Evolutionary conservation across 2,888 invertebrate genomes (phyloP), one percentile per base, ranked within the genome.

Genomic region (Rotaria macrura): DNA sequence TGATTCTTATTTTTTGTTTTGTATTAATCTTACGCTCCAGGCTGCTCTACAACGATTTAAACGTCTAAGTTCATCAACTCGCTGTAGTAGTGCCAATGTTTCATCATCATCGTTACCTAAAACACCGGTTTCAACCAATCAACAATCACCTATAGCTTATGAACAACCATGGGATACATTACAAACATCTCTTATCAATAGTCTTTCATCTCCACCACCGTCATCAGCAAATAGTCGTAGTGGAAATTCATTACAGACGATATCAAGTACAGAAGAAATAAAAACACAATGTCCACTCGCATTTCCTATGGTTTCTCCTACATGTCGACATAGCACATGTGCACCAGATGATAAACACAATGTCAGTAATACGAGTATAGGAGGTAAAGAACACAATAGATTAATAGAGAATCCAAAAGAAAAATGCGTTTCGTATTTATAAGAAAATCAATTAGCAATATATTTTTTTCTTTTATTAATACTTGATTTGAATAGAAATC

Each of bases 171-270:
- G 79, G 79, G 79, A 79, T 79, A 43, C 79, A 25, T 43, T 79
- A 43, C 79, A 79, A 79, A 79, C 79, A 79, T 79, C 79, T 10
- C 79, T 79, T 79, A 79, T 79, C n/a, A 43, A n/a, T 43, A 79
- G 79, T 79, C 79, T 79, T 43, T 79, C 79, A 79, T 79, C 79
- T 79, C 79, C 79, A 25, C n/a, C 79, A n/a, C n/a, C 43, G 1
- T 23, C 79, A 43, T 25, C 43, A n/a, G 1, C n/a, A 65, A 29
- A n/a, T 17, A 65, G 20, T 65, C 65, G 65, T 34, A 65, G 7
- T 65, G 34, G 29, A 65, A 7, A 6, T 29, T 65, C 65, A 65
- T 34, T 65, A 65, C 65, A 65, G 38, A 65, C 34, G 20, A 65
- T 34, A 25, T 14, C 65, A 1, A 65, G 34, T 17, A 17, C 65